A percentile compares a stretch with the other conserved stretches of the same genome.
phyloP scores from a whole-genome alignment of 2,888 invertebrate genomes.

The Tiliacea citrago region DNA sequence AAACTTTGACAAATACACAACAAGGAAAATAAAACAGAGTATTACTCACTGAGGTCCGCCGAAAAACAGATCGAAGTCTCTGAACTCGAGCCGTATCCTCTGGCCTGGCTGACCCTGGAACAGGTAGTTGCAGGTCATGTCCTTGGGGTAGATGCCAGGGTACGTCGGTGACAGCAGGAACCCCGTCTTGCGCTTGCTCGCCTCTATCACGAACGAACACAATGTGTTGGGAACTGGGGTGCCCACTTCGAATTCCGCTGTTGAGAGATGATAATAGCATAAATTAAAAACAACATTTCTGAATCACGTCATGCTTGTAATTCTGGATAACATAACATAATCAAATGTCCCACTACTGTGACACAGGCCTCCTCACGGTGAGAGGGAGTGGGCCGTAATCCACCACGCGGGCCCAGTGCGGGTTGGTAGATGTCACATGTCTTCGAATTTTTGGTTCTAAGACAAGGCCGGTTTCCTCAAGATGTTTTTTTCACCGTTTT shows the following conservation, averaged over 20 bases:
- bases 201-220: conserved; percentile 97
- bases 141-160: conserved; percentile 99
- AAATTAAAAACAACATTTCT: background rate
- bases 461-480: too few species aligned
- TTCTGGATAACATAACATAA: background rate
- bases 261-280: conserved; percentile 13
- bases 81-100: conserved; percentile 98
- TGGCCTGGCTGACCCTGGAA: conserved; percentile 97
- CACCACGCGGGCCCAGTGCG: too few species aligned
- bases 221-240: conserved; percentile 96
- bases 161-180: conserved; percentile 99
- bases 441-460: too few species aligned
- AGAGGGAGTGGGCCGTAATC: too few species aligned
- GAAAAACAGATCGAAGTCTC: conserved; percentile 99
- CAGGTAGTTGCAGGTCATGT: conserved; percentile 97
- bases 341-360: too few species aligned
- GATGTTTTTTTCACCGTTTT: too few species aligned
- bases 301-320: background rate
- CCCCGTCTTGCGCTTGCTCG: conserved; percentile 94
- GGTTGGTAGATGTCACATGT: too few species aligned
- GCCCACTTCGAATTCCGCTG: conserved; percentile 98
- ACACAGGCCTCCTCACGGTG: too few species aligned
- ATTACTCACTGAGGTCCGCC: conserved; percentile 98
- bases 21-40: background rate
- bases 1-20: background rate